Base-by-base conservation (phyloP, 2,888 invertebrate genomes). In the Andrena flavipes region DNA sequence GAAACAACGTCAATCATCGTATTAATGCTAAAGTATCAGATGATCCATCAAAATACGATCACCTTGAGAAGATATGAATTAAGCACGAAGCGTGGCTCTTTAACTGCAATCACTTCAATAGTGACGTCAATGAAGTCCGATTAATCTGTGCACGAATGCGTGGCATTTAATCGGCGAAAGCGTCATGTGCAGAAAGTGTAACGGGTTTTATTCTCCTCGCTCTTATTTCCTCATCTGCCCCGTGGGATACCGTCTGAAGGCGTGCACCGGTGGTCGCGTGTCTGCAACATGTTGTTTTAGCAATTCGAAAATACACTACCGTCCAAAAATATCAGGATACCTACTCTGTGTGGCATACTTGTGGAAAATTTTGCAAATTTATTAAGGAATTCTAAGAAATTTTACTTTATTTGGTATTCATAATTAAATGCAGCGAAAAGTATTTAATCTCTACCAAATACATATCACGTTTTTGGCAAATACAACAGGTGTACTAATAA, bases 101-200 rank as follows among this genome's bases (percentile, higher is more conserved):
- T 20, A 56, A 23, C 23, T 13, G 8, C 23, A 23, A 23, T 10
- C 56, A 56, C 42, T 42, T 42, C 16, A 42, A 16, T 42, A 23
- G 7, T 26, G 56, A 56, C 56, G 56, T 23, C 20, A 23, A 23
- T 42, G 42, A 42, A 20, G n/a, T 54, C n/a, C 6, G 23, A 64
- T 42, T 23, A 23, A 64, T 64, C 35, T 13, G 42, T 42, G 20
- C 42, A 60, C 3, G 51, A 35, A 67, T n/a, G 48, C 67, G 76
- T 54, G 35, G 23, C 29, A 16, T 35, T 74, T 80, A 59, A 33
- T 33, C 51, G 65, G 73, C 4, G 85, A 85, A 84, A 88, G 84
- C 80, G 75, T 20, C 48, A 63, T 33, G 82, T 64, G 84, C 80
- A 86, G 89, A 89, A 88, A 89, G 89, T 83, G 89, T 87, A 85